These are phyloP conservation scores for Drosophila navojoa DNA, from an alignment of 1,140 invertebrate genomes.

Conservation along the genomic window DNA sequence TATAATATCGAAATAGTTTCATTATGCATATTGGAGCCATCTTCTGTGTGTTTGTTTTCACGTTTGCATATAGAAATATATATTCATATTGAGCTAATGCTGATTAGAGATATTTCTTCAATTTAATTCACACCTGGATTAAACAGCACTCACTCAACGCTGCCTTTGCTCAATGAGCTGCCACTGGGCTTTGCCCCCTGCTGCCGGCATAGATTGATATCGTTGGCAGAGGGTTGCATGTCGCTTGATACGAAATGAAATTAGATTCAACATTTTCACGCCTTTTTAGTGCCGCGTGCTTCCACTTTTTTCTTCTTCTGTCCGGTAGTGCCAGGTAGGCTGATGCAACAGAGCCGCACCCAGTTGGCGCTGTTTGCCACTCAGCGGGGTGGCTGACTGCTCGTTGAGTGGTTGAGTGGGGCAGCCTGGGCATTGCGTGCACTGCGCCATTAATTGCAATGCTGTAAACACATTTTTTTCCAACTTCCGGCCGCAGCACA, in stretches of 20 bases:
- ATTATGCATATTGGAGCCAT: too few relatives aligned
- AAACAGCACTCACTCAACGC: background rate
- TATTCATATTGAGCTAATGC: too few relatives aligned
- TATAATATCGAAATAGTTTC: too few relatives aligned
- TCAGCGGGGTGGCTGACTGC: too few relatives aligned
- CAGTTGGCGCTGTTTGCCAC: too few relatives aligned
- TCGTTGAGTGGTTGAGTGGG: background rate
- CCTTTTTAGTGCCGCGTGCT: constrained; percentile 49
- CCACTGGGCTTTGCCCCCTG: constrained; percentile 27
- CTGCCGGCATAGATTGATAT: constrained; percentile 66
- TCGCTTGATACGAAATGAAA: constrained; percentile 51
- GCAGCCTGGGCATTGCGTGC: constrained; percentile 55
- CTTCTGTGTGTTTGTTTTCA: too few relatives aligned
- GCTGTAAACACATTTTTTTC: constrained; percentile 70
- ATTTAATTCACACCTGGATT: background rate
- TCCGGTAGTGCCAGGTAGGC: background rate
- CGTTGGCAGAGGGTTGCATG: constrained; percentile 22
- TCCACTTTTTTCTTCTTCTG: background rate
- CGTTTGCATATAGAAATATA: too few relatives aligned
- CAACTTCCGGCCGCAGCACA: constrained; percentile 26
- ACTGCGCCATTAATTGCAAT: constrained; percentile 70
- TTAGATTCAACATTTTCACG: constrained; percentile 57
- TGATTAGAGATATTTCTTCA: background rate
- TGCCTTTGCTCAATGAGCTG: constrained; percentile 6
- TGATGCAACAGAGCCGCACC: constrained; percentile 33